phyloP scores from a whole-genome alignment of 1,140 invertebrate species.

The Diprion similis region DNA sequence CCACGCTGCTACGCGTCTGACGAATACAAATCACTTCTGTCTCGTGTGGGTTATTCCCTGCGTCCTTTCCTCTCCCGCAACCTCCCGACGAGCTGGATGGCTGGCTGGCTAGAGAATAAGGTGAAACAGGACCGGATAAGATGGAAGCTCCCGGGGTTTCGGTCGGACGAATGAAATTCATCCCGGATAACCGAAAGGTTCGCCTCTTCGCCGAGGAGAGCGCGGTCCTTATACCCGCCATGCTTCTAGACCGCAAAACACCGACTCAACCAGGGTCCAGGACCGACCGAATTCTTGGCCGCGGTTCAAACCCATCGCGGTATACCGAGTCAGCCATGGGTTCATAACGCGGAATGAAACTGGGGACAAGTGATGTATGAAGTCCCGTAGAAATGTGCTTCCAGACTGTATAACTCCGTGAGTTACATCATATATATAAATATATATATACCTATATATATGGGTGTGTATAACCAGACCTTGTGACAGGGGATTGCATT shows the following conservation, averaged over 20 bases:
- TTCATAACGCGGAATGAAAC: not conserved
- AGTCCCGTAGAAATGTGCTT: not conserved
- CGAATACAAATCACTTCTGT: constrained; percentile 4
- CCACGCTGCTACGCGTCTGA: not conserved
- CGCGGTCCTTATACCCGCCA: not conserved
- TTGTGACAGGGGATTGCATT: too few relatives aligned
- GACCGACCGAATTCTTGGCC: not conserved
- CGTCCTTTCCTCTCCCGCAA: not conserved
- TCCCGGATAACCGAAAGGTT: not conserved
- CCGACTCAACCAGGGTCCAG: not conserved
- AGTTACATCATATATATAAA: too few relatives aligned
- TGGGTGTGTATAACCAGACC: too few relatives aligned
- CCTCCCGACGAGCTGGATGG: not conserved
- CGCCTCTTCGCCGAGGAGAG: not conserved
- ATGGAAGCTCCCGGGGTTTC: not conserved
- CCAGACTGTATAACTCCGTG: too few relatives aligned
- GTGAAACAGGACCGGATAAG: not conserved
- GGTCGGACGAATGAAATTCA: not conserved
- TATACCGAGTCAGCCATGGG: not conserved
- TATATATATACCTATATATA: too few relatives aligned
- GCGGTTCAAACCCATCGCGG: not conserved
- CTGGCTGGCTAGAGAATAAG: not conserved
- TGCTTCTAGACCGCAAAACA: not conserved
- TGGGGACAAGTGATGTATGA: not conserved
- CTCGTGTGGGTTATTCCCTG: not conserved